Conservation (phyloP, 2,888 invertebrate genomes). For the Caenorhabditis auriculariae region DNA sequence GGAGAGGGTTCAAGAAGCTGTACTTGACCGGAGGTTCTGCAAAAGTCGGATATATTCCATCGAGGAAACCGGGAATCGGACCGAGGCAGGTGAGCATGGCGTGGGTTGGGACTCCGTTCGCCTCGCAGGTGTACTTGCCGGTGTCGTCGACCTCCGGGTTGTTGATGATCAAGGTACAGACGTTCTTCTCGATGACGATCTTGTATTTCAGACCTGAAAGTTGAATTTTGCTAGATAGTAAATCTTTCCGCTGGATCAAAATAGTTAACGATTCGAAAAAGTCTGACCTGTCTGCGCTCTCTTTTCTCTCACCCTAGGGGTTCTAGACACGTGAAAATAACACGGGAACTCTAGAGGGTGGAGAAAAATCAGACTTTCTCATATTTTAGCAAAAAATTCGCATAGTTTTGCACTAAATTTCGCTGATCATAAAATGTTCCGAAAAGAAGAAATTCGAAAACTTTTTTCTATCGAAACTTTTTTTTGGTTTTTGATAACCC, state of each 20-base stretch:
- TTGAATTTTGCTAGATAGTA: not conserved
- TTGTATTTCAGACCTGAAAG: slow-evolving; percentile 82
- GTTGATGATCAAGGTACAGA: slow-evolving; percentile 84
- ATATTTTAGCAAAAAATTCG: no score
- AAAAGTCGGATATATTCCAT: slow-evolving; percentile 27
- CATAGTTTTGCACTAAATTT: no score
- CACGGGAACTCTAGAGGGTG: no score
- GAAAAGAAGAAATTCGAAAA: no score
- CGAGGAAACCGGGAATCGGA: slow-evolving; percentile 57
- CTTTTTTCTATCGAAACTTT: no score
- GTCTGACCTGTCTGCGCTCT: no score
- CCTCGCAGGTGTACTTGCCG: slow-evolving; percentile 93
- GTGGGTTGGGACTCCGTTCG: slow-evolving; percentile 83
- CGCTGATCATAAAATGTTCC: no score
- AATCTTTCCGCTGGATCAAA: not conserved
- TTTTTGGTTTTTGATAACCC: no score
- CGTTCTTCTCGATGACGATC: slow-evolving; percentile 86
- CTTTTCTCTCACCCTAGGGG: not conserved
- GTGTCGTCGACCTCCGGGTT: slow-evolving; percentile 90
- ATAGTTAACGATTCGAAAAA: no score
- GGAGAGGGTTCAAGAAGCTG: slow-evolving; percentile 85
- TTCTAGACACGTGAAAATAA: no score
- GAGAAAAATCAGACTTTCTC: no score
- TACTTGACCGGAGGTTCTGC: slow-evolving; percentile 91
- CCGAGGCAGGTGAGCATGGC: slow-evolving; percentile 91